Evolutionary conservation across 1,140 invertebrate species (phyloP).

Genomic region (Pseudomyrmex pallidus): DNA sequence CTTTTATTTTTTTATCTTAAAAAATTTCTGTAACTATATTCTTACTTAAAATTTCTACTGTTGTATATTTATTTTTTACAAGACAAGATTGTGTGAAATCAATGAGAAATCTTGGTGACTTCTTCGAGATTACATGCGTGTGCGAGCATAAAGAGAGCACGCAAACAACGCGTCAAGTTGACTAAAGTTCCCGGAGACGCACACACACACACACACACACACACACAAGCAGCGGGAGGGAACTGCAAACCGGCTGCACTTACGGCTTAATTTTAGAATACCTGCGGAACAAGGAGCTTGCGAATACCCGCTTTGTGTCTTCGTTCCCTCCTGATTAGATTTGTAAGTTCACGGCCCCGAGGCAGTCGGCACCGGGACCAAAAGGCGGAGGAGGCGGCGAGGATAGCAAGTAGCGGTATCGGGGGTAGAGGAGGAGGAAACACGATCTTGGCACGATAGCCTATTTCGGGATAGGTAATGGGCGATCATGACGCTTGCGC

Average conservation of each 20-base stretch:
- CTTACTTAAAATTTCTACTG: no score
- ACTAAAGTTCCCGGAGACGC: neutral
- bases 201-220: neutral
- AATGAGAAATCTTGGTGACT: neutral
- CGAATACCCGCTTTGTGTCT: constrained; percentile 62
- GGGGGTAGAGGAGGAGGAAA: constrained; percentile 5
- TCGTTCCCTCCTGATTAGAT: constrained; percentile 65
- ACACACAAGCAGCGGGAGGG: neutral
- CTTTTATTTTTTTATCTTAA: no score
- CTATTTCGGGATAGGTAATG: constrained; percentile 76
- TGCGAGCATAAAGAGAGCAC: neutral
- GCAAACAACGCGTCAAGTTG: neutral
- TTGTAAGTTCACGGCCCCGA: constrained; percentile 61
- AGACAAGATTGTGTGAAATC: no score
- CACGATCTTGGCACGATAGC: constrained; percentile 74
- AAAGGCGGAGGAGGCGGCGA: constrained; percentile 29
- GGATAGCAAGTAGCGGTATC: neutral
- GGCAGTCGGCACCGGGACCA: constrained; percentile 23
- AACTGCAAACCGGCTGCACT: constrained; percentile 9
- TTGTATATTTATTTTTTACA: no score
- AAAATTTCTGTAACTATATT: no score
- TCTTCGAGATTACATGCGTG: neutral
- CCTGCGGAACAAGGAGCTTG: constrained; percentile 25
- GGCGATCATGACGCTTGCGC: constrained; percentile 70
- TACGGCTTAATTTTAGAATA: constrained; percentile 57